These are phyloP conservation scores for Agrochola circellaris DNA, from an alignment of 2,888 invertebrate genomes.

Conservation along the genomic window DNA sequence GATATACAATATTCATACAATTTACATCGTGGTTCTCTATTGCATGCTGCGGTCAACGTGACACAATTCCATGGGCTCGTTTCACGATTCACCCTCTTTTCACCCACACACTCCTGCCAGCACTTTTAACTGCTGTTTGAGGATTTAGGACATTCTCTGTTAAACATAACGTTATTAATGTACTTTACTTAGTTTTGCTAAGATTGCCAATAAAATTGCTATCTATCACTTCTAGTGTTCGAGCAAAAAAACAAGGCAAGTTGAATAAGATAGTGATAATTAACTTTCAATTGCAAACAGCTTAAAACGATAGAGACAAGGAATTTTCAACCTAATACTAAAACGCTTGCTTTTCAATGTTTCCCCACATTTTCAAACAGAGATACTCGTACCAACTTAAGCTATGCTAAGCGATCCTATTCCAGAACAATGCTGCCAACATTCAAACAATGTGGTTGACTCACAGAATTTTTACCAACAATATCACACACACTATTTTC, in stretches of 20 bases:
- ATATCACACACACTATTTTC: conserved; percentile 61
- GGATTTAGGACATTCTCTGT: conserved; percentile 26
- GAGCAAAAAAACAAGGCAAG: neutral
- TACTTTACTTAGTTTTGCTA: neutral
- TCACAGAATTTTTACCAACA: conserved; percentile 42
- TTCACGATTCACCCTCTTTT: conserved; percentile 69
- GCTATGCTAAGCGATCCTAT: neutral
- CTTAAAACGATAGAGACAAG: neutral
- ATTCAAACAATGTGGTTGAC: conserved; percentile 45
- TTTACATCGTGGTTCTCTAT: conserved; percentile 52
- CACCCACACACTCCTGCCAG: conserved; percentile 69
- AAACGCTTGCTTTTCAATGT: neutral
- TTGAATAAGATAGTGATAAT: neutral
- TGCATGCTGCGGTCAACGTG: conserved; percentile 62
- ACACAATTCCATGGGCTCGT: conserved; percentile 75
- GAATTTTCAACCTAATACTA: neutral
- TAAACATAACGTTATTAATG: conserved; percentile 10
- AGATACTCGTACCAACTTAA: neutral
- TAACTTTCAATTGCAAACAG: neutral
- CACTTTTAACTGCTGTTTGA: conserved; percentile 50
- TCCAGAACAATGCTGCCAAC: conserved; percentile 23
- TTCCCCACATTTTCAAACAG: neutral
- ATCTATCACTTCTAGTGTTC: no score
- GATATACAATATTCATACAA: neutral
- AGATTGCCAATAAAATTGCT: neutral